Evolutionary conservation across 2,797 vertebrate genomes (phyloP), one percentile per base, ranked within the genome.

Genomic region (Falco concolor): DNA sequence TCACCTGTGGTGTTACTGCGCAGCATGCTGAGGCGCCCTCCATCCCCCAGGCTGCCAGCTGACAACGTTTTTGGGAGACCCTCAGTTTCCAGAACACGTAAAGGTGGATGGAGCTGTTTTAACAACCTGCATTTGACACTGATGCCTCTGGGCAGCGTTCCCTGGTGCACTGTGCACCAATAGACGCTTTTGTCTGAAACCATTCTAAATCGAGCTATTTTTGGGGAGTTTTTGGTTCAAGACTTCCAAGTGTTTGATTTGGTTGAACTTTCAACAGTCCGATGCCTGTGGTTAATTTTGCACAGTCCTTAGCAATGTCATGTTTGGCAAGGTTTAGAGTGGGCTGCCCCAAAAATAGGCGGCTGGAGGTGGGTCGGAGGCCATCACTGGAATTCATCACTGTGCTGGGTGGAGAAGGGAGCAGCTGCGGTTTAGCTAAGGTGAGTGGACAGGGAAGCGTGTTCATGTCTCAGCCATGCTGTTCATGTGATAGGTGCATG

Each of bases 51-150:
- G 32, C 44, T 77, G 67, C 38, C 78, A 6, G 20, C 1, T 20
- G 36, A 30, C 57, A 45, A 5, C 8, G 1, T 9, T 49, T 34
- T 13, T 2, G 9, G 79, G 45, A 75, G 36, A 44, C 16, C 27
- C 38, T 73, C 40, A 54, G 72, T 4, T 22, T 7, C 30, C 54
- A 18, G 32, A 4, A 1, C 0, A 0, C 2, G 14, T 12, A 5
- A 13, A 70, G 24, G 53, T 11, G 78, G 56, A 7, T 16, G 57
- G 49, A 50, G 53, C 12, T 0, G 1, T 65, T 84, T 12, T 15
- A 28, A 21, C 24, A 40, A 18, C 24, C 21, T 13, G 14, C 5
- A 6, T 42, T 34, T 6, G 4, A 1, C 12, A 8, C 34, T 5
- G 65, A 5, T 12, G 10, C 6, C 21, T 36, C 2, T 0, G 36